These are phyloP conservation scores for Asteroscopus sphinx DNA, from an alignment of 2,888 invertebrate genomes.

Conservation along the genomic window DNA sequence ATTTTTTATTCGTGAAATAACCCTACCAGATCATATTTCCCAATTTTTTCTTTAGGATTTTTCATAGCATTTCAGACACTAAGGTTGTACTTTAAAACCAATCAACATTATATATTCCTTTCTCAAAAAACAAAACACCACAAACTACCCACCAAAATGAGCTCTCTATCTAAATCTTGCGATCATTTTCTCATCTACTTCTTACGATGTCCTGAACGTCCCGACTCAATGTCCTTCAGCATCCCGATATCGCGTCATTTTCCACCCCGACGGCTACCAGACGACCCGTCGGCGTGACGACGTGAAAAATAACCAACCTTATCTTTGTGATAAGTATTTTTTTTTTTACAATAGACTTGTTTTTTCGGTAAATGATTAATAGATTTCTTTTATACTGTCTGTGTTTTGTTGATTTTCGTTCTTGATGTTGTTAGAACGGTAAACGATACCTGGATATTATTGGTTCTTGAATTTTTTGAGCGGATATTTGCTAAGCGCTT, in stretches of 20 bases:
- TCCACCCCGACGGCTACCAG: conserved; percentile 42
- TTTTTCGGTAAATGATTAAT: conserved; percentile 56
- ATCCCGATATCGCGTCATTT: conserved; percentile 55
- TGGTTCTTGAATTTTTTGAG: too few species aligned
- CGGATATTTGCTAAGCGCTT: too few species aligned
- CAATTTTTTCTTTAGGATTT: too few species aligned
- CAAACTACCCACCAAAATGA: conserved; percentile 20
- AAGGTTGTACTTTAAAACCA: conserved; percentile 9
- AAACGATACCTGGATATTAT: too few species aligned
- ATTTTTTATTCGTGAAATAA: too few species aligned
- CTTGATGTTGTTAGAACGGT: too few species aligned
- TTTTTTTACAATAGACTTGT: conserved; percentile 56
- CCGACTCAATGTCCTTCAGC: conserved; percentile 4
- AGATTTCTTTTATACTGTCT: conserved; percentile 13
- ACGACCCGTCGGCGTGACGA: conserved; percentile 40
- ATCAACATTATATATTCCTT: conserved; percentile 23
- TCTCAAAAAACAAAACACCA: conserved; percentile 12
- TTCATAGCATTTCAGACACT: too few species aligned
- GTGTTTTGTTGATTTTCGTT: not conserved
- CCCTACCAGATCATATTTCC: too few species aligned
- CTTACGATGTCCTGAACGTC: conserved; percentile 31
- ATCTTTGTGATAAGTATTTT: conserved; percentile 54
- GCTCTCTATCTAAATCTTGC: conserved; percentile 36
- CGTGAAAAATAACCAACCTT: conserved; percentile 56
- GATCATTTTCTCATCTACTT: conserved; percentile 49